phyloP scores from a whole-genome alignment of 2,888 invertebrate species.

The Machimus rusticus region DNA sequence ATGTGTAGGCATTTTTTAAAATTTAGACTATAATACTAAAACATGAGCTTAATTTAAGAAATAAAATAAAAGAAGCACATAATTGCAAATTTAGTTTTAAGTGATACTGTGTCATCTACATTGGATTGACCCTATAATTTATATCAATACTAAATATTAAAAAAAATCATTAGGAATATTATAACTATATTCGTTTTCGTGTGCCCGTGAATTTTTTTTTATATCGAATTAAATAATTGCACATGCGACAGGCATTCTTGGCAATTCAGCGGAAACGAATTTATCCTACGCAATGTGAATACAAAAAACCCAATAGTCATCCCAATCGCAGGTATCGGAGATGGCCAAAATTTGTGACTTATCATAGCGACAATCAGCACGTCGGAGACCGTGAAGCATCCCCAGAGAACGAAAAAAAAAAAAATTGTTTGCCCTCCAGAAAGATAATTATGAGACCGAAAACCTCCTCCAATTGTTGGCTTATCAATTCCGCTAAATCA shows the following conservation, averaged over 20 bases:
- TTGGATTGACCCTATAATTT: too few species aligned
- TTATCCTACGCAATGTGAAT: neutral
- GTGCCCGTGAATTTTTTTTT: neutral
- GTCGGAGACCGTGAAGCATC: neutral
- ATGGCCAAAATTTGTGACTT: neutral
- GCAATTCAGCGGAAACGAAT: neutral
- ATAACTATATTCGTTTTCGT: neutral
- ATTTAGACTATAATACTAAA: too few species aligned
- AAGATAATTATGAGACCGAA: neutral
- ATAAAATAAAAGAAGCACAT: too few species aligned
- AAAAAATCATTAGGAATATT: neutral
- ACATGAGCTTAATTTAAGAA: too few species aligned
- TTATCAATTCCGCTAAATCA: conserved; percentile 20
- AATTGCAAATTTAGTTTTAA: too few species aligned
- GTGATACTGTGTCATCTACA: too few species aligned
- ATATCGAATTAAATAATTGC: neutral
- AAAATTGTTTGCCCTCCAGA: neutral
- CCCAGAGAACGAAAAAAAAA: neutral
- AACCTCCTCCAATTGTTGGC: neutral
- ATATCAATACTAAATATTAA: too few species aligned
- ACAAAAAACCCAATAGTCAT: neutral
- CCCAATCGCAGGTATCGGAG: neutral
- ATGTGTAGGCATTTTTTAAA: too few species aligned
- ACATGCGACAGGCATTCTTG: neutral
- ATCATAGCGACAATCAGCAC: neutral